These are phyloP conservation scores for Bergia puertoricense DNA, from an alignment of 92 coral and sea anemone species.

Conservation along the genomic window DNA sequence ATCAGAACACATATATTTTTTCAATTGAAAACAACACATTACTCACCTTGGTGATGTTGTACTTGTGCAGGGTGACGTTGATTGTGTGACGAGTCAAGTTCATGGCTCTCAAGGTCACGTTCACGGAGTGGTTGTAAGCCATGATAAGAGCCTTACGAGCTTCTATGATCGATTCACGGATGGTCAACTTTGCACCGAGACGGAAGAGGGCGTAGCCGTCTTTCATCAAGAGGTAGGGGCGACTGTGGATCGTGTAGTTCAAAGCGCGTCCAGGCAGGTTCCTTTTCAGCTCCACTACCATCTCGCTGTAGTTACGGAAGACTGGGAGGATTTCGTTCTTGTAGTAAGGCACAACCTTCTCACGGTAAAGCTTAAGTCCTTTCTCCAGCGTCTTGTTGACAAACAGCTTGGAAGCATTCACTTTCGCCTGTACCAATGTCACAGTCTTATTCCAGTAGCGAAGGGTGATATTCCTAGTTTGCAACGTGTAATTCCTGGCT, in stretches of 20 bases:
- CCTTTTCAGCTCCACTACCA: slow-evolving; percentile 45
- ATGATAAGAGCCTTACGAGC: slow-evolving; percentile 46
- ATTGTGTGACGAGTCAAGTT: slow-evolving; percentile 58
- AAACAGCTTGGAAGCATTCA: slow-evolving; percentile 64
- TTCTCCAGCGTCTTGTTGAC: slow-evolving; percentile 73
- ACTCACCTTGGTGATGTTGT: slow-evolving; percentile 58
- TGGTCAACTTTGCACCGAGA: slow-evolving; percentile 67
- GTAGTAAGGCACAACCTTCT: slow-evolving; percentile 71
- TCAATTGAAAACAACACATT: background rate
- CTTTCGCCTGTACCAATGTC: slow-evolving; percentile 43
- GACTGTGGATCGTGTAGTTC: slow-evolving; percentile 55
- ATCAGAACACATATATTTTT: background rate
- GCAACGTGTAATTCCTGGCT: slow-evolving; percentile 57
- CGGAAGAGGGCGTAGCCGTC: slow-evolving; percentile 60
- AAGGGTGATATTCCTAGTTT: slow-evolving; percentile 48
- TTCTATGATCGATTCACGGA: slow-evolving; percentile 68
- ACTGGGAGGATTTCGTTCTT: slow-evolving; percentile 60
- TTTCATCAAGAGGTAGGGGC: slow-evolving; percentile 53
- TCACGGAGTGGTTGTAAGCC: slow-evolving; percentile 68
- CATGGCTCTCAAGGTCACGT: slow-evolving; percentile 53
- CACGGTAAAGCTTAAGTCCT: slow-evolving; percentile 62
- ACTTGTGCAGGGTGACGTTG: slow-evolving; percentile 48
- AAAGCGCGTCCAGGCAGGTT: slow-evolving; percentile 54
- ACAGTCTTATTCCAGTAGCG: slow-evolving; percentile 51
- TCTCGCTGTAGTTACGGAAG: slow-evolving; percentile 62